Evolutionary conservation across 2,888 invertebrate genomes (phyloP).

Genomic region (Amphipoea lucens): DNA sequence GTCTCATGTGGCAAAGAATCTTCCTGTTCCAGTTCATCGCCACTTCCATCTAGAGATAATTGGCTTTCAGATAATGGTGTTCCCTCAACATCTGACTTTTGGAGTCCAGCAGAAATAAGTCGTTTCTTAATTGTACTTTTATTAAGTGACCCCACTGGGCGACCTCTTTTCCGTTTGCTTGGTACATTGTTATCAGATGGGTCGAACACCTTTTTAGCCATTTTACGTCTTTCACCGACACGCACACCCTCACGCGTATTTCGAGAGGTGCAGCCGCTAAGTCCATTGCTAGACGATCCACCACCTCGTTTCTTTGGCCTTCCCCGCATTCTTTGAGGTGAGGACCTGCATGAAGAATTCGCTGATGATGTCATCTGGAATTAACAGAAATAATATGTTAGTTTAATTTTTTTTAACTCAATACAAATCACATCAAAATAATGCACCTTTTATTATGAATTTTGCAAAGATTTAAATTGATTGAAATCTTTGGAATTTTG

Average conservation of each 20-base stretch:
- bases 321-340: conserved; percentile 86
- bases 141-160: conserved; percentile 91
- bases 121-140: conserved; percentile 90
- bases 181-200: conserved; percentile 95
- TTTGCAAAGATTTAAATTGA: neutral
- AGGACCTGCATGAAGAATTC: conserved; percentile 88
- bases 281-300: conserved; percentile 75
- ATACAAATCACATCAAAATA: neutral
- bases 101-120: conserved; percentile 78
- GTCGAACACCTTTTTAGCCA: conserved; percentile 96
- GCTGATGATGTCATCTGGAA: conserved; percentile 88
- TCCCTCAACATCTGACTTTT: conserved; percentile 80
- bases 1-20: conserved; percentile 84
- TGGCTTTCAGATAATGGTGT: conserved; percentile 83
- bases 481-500: neutral
- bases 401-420: neutral
- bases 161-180: conserved; percentile 92
- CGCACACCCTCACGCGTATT: conserved; percentile 82
- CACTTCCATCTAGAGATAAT: conserved; percentile 84
- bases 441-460: neutral
- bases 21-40: conserved; percentile 85
- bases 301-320: conserved; percentile 84
- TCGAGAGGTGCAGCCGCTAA: conserved; percentile 75
- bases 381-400: neutral
- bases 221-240: conserved; percentile 92